Conservation (phyloP, 2,113 vertebrate species). For the Diadophis punctatus region DNA sequence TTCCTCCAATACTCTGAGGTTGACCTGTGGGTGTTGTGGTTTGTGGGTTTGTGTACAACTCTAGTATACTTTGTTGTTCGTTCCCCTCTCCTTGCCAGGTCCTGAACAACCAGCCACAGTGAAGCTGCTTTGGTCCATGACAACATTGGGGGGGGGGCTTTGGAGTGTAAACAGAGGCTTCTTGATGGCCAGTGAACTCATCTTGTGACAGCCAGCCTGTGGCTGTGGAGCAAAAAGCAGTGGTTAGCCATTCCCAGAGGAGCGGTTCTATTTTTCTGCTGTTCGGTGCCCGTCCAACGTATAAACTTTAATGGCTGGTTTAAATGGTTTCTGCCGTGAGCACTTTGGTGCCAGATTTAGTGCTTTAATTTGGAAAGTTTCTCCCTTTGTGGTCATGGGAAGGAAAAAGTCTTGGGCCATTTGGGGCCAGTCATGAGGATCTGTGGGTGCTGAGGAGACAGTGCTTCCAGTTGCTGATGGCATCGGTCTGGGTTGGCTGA, state of each 20-base stretch:
- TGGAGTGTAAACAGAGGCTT: constrained; percentile 62
- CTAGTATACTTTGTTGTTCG: constrained; percentile 52
- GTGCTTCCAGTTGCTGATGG: constrained; percentile 54
- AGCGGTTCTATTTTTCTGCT: constrained; percentile 72
- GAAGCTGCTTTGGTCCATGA: constrained; percentile 55
- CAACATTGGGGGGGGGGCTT: constrained; percentile 26
- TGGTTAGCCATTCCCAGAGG: constrained; percentile 66
- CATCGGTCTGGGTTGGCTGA: background rate
- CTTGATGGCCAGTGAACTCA: constrained; percentile 53
- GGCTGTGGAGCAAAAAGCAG: constrained; percentile 75
- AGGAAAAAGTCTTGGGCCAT: constrained; percentile 71
- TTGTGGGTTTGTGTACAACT: constrained; percentile 45
- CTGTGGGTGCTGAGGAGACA: constrained; percentile 67
- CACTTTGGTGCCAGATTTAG: constrained; percentile 79
- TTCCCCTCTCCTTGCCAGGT: constrained; percentile 64
- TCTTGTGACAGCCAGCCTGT: constrained; percentile 71
- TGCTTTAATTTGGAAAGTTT: constrained; percentile 81
- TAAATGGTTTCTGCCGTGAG: constrained; percentile 77
- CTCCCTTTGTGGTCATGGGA: constrained; percentile 68
- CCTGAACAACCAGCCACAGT: constrained; percentile 58
- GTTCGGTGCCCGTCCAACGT: constrained; percentile 74
- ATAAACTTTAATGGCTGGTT: constrained; percentile 81
- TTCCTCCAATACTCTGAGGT: constrained; percentile 42
- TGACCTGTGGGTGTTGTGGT: constrained; percentile 61
- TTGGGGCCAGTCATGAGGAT: constrained; percentile 65